These are phyloP conservation scores for Micromussa lordhowensis DNA, from an alignment of 92 coral and sea anemone genomes.

Conservation along the genomic window DNA sequence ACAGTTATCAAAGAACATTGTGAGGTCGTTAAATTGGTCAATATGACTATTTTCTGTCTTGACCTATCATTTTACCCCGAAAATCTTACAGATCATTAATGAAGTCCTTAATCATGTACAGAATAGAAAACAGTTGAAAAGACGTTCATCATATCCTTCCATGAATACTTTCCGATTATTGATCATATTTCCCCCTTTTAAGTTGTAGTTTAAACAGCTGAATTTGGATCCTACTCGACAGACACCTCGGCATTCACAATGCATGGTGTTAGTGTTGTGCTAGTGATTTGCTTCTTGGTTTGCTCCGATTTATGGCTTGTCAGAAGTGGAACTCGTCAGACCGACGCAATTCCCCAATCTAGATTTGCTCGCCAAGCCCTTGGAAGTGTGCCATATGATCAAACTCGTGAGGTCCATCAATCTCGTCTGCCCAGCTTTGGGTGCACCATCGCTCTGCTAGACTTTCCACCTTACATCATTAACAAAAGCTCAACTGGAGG, in stretches of 20 bases:
- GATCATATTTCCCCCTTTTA: background rate
- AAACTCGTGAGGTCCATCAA: background rate
- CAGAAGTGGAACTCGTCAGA: background rate
- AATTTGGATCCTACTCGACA: background rate
- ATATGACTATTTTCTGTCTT: too few species aligned
- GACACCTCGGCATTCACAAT: background rate
- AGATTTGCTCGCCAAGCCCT: constrained; percentile 1
- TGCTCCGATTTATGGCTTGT: background rate
- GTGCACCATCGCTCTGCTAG: constrained; percentile 17
- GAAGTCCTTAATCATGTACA: too few species aligned
- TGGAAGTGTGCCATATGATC: background rate
- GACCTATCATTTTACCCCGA: too few species aligned
- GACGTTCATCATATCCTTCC: too few species aligned
- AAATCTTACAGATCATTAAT: too few species aligned
- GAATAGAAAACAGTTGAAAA: too few species aligned
- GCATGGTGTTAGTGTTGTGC: background rate
- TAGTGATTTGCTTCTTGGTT: background rate
- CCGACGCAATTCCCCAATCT: background rate
- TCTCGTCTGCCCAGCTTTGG: background rate
- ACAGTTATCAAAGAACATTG: too few species aligned
- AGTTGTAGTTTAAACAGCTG: background rate
- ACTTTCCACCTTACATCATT: constrained; percentile 44
- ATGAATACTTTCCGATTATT: background rate
- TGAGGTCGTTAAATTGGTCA: too few species aligned
- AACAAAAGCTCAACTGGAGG: constrained; percentile 6